Percentiles rank a stretch among this genome's conserved stretches.
These are phyloP conservation scores for Drosophila novamexicana DNA, from an alignment of 1,140 invertebrate genomes.

Conservation along the genomic window DNA sequence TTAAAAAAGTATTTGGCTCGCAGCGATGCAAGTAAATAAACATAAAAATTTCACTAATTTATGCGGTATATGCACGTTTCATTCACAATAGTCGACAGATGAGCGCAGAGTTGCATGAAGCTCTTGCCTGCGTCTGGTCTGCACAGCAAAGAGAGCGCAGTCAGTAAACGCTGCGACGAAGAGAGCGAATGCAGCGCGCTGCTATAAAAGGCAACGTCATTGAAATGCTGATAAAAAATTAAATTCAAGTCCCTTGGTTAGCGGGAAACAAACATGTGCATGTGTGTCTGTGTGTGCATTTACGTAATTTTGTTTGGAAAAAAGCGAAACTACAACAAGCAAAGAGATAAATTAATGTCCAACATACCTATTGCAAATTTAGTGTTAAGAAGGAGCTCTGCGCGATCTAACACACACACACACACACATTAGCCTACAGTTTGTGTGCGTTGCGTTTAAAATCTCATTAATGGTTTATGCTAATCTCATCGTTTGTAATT, in stretches of 20 bases:
- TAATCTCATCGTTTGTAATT: constrained; percentile 12
- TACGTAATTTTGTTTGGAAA: constrained; percentile 32
- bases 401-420: neutral
- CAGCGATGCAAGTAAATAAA: constrained; percentile 15
- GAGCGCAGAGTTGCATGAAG: constrained; percentile 39
- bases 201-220: constrained; percentile 29
- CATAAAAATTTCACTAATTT: constrained; percentile 32
- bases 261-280: neutral
- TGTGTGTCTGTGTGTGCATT: constrained; percentile 1
- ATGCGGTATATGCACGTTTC: constrained; percentile 23
- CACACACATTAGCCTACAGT: neutral
- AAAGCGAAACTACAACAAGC: neutral
- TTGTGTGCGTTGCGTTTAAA: constrained; percentile 12
- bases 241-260: constrained; percentile 29
- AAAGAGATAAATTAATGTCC: constrained; percentile 4
- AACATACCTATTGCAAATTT: constrained; percentile 12
- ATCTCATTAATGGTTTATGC: constrained; percentile 22
- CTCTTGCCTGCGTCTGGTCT: constrained; percentile 3
- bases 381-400: constrained; percentile 2
- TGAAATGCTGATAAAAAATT: constrained; percentile 36
- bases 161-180: constrained; percentile 12
- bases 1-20: neutral
- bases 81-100: constrained; percentile 53
- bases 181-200: constrained; percentile 26
- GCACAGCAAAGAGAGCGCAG: constrained; percentile 22